A percentile compares a stretch with the other conserved stretches of the same genome.
Conservation (phyloP, 2,797 vertebrate species). For the Rhodeus uyekii region DNA sequence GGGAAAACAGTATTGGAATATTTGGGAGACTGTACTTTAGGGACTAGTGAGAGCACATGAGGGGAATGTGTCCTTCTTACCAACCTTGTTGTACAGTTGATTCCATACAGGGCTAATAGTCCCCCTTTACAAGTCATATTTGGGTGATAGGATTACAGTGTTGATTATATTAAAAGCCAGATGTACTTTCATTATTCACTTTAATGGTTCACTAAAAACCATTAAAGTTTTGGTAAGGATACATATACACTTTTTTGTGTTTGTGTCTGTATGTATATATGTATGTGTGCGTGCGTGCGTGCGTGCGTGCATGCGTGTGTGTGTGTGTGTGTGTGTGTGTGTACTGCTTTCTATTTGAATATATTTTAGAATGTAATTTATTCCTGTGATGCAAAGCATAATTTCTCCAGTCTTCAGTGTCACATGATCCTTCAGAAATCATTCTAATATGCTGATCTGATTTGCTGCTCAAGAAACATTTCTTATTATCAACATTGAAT, state of each 20-base stretch:
- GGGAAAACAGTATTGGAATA: conserved; percentile 3
- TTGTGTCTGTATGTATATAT: too few species aligned
- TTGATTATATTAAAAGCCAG: background rate
- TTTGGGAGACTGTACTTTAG: background rate
- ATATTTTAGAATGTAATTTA: background rate
- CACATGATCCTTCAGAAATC: too few species aligned
- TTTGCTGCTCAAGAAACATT: background rate
- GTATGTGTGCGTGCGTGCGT: too few species aligned
- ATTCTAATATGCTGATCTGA: background rate
- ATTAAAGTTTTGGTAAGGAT: background rate
- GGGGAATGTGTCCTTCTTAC: background rate
- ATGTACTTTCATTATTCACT: background rate
- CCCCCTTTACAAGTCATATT: background rate
- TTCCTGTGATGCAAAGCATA: background rate
- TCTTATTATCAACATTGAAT: background rate
- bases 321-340: too few species aligned
- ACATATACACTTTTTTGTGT: background rate
- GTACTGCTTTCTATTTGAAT: background rate
- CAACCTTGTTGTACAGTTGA: background rate
- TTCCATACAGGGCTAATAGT: too few species aligned
- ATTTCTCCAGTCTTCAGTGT: background rate
- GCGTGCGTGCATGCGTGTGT: too few species aligned
- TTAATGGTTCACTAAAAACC: background rate
- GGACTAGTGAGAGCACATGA: background rate
- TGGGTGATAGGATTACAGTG: background rate